These are phyloP conservation scores for Harpalus rufipes DNA, from an alignment of 2,888 invertebrate genomes.

Conservation along the genomic window DNA sequence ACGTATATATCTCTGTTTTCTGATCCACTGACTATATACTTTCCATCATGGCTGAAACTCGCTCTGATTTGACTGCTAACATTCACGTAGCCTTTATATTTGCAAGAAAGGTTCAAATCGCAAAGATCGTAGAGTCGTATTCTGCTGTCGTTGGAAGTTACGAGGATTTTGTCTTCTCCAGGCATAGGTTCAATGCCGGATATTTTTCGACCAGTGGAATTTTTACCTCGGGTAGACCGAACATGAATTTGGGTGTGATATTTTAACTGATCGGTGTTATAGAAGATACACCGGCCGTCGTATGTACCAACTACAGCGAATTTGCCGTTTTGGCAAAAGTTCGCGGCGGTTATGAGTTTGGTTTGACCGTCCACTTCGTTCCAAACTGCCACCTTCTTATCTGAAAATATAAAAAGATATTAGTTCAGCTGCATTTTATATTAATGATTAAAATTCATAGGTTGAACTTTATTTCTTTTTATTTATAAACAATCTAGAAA, in stretches of 20 bases:
- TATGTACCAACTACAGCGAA: conserved; percentile 99
- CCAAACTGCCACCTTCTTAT: conserved; percentile 91
- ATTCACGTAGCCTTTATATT: conserved; percentile 85
- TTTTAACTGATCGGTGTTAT: conserved; percentile 97
- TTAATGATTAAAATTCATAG: too few relatives aligned
- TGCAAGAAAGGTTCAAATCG: conserved; percentile 90
- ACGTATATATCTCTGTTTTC: conserved; percentile 98
- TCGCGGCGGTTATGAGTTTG: conserved; percentile 96
- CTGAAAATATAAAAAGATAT: neutral
- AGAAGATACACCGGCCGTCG: conserved; percentile 99
- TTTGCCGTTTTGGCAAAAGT: conserved; percentile 98
- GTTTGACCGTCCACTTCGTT: conserved; percentile 97
- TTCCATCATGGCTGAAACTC: conserved; percentile 97
- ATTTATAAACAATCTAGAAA: too few relatives aligned
- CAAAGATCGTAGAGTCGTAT: conserved; percentile 96
- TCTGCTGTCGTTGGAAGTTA: conserved; percentile 98
- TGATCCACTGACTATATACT: conserved; percentile 97
- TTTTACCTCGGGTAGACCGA: conserved; percentile 95
- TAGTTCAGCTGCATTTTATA: neutral
- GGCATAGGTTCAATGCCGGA: conserved; percentile 99
- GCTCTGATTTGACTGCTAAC: conserved; percentile 98
- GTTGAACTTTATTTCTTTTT: too few relatives aligned
- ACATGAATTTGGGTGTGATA: conserved; percentile 99
- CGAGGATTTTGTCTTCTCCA: conserved; percentile 95
- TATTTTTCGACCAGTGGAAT: conserved; percentile 95